Evolutionary conservation across 2,888 invertebrate genomes (phyloP), one percentile per base, ranked within the genome.

Genomic region (Salticus scenicus): DNA sequence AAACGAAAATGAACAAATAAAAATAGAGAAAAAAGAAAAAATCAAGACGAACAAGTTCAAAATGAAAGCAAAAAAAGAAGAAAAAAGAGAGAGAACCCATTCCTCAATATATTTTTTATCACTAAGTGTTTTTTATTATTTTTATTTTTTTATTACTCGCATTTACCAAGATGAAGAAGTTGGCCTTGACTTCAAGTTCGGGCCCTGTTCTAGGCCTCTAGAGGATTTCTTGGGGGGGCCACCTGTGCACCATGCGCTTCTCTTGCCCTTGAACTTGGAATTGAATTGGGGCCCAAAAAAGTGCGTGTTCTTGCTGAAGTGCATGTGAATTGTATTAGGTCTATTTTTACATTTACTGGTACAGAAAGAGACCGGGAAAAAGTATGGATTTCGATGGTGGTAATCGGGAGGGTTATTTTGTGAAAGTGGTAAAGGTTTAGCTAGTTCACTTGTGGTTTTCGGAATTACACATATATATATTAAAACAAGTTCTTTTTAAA

Each of bases 251-350:
- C 37, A 37, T 12, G 37, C 37, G 37, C 37, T 8, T n/a, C 37
- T 47, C 47, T 47, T 17, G 47, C 47, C 47, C 47, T 47, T 47
- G 47, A 47, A 47, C 47, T 47, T 47, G 47, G 47, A 14, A 47
- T 17, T n/a, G 8, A 14, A 37, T 7, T 12, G 17, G 47, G 47
- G 47, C 8, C 47, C 47, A 2, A 2, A 47, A 47, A 47, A n/a
- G 37, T n/a, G 47, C 17, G 17, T n/a, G n/a, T 17, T 47, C 17
- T n/a, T 12, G 47, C 17, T 2, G 47, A 47, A 17, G 47, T 47
- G 47, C 47, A 7, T 10, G 37, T 37, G 10, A 10, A 10, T 37
- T 37, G 37, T 10, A 37, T 10, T 7, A 37, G 7, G 37, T 4
- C 37, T 37, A n/a, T n/a, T n/a, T n/a, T n/a, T n/a, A 10, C 37